Evolutionary conservation across 2,113 vertebrate genomes (phyloP), one percentile per base, ranked within the genome.

Genomic region (Micronycteris hirsuta): DNA sequence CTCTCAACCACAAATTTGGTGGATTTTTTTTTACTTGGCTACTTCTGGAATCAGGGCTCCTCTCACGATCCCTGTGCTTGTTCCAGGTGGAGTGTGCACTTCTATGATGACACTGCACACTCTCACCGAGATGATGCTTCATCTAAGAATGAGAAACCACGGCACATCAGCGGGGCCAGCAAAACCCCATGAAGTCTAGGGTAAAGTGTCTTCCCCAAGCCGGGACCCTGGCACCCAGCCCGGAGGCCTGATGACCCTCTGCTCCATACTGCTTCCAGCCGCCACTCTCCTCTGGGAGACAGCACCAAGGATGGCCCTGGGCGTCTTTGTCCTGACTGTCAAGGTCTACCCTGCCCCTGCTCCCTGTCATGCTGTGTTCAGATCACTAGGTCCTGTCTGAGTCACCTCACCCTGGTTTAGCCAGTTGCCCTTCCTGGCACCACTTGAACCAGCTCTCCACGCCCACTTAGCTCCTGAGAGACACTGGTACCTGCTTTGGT

Each of bases 81-180:
- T 65, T 89, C 22, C 73, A 6, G 0, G 22, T 13, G 26, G 73
- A 47, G 14, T 3, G 10, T 19, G 24, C 11, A 0, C 74, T 76
- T 90, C 45, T 45, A 14, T 20, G 76, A 41, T 0, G 3, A 49
- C 3, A 43, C 28, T 17, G 20, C 16, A 2, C 22, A n/a, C 58
- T 56, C 3, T 85, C 38, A 5, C 77, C 0, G 5, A 82, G 24
- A 41, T 12, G 7, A 2, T 5, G 22, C 41, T 41, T 20, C 10
- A 4, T 78, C 24, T n/a, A 11, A 52, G 26, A 68, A 76, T 1
- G 7, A 83, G 22, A 36, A 84, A 54, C 6, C 3, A 28, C 0
- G 0, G 7, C 1, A 8, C 0, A 10, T 16, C 43, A 8, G 11
- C 19, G 70, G 15, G 0, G 4, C 4, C 43, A 56, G 16, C 41